Evolutionary conservation across 2,113 vertebrate genomes (phyloP), one percentile per base, ranked within the genome.

Genomic region (Cebidichthys violaceus): DNA sequence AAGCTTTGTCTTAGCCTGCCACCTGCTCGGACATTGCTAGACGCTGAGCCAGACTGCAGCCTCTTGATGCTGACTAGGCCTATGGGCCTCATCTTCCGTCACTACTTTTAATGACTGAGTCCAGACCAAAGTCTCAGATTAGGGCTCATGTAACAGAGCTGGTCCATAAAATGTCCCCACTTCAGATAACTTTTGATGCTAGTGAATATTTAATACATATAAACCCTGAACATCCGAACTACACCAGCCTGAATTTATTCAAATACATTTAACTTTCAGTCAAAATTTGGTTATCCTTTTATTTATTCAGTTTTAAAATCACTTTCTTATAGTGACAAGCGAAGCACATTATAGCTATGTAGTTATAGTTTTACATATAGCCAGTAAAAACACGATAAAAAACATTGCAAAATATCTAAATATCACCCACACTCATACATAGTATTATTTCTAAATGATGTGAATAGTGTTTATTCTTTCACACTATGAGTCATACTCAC

Each of bases 61-160:
- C 7, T 76, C 45, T 71, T 70, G 72, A 27, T 88, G 86, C 79
- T 92, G 86, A 90, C 73, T 84, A 86, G 87, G 71, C 74, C 72
- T n/a, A 41, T 41, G 61, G 70, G 45, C 83, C 55, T 88, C 31
- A 22, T 66, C 66, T 82, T 54, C 37, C 15, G 29, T 27, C 41
- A 22, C 76, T 81, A 57, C 73, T 86, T 84, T 62, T 71, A 80
- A 52, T 61, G 67, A 84, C 47, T 11, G n/a, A 43, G 29, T 68
- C 57, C 67, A 79, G 45, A 77, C 64, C 50, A 64, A 60, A 47
- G 29, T 85, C 62, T 81, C 60, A 84, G 60, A 82, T 79, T 33
- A 61, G 37, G 6, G 1, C 37, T 77, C 37, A 86, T 86, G 61
- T 84, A 79, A 84, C 24, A 61, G 10, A 10, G 27, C 65, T 47